Conservation (phyloP, 2,113 vertebrate genomes). For the Phalacrocorax aristotelis region DNA sequence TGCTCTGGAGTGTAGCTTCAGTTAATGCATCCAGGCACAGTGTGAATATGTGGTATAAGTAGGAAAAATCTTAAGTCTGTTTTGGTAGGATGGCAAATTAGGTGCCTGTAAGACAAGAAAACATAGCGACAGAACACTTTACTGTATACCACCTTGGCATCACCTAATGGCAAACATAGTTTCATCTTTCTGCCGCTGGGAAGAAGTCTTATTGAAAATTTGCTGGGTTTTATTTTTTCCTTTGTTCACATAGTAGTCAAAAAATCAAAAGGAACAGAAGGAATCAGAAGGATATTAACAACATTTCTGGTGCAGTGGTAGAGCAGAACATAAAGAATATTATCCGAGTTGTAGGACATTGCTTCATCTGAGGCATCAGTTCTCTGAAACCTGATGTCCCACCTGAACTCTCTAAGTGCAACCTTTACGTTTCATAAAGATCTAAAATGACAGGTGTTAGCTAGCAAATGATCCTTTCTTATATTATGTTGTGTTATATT, state of each 20-base stretch:
- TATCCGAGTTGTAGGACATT: neutral
- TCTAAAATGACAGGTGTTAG: neutral
- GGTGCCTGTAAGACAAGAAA: neutral
- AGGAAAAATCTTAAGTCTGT: neutral
- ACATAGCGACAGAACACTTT: neutral
- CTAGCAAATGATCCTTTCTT: neutral
- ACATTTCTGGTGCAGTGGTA: neutral
- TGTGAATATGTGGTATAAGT: neutral
- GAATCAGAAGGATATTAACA: neutral
- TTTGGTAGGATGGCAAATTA: neutral
- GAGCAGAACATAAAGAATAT: neutral
- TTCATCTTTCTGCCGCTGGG: neutral
- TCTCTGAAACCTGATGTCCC: neutral
- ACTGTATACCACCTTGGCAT: neutral
- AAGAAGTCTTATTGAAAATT: neutral
- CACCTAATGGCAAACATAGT: neutral
- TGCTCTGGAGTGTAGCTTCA: neutral
- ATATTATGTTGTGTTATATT: neutral
- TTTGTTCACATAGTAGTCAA: neutral
- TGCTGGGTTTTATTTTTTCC: neutral
- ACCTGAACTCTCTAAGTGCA: neutral
- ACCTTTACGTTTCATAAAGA: rapidly evolving
- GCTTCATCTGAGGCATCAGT: neutral
- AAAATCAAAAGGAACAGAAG: neutral
- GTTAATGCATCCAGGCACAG: neutral